These are phyloP conservation scores for Alligator mississippiensis DNA, from an alignment of 2,113 vertebrate species.

Conservation along the genomic window DNA sequence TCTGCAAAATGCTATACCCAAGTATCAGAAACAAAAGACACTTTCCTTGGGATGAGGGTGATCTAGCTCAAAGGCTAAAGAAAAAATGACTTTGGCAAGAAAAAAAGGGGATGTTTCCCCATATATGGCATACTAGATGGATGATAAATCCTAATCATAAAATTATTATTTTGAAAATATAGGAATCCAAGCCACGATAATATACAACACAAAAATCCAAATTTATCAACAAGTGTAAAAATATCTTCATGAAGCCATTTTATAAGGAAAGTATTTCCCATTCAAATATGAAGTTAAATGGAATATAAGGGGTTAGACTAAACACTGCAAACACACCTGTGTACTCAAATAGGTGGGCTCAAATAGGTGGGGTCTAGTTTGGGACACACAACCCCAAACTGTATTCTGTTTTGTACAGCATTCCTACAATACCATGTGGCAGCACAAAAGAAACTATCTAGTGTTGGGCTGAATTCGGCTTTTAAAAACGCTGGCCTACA, in stretches of 20 bases:
- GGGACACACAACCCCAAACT: not conserved
- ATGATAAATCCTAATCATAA: not conserved
- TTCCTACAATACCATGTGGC: not conserved
- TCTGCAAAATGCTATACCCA: not conserved
- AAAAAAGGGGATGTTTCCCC: not conserved
- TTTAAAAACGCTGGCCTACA: not conserved
- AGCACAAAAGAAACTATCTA: not conserved
- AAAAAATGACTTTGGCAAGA: not conserved
- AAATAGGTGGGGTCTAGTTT: too few relatives aligned
- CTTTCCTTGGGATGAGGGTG: not conserved
- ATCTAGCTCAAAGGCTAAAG: not conserved
- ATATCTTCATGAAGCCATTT: not conserved
- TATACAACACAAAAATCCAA: not conserved
- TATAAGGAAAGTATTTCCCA: not conserved
- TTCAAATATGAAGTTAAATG: not conserved
- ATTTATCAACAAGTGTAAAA: not conserved
- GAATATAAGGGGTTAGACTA: not conserved
- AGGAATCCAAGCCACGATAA: not conserved
- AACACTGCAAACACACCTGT: not conserved
- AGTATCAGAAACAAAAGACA: not conserved
- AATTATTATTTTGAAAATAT: not conserved
- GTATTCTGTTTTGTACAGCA: not conserved
- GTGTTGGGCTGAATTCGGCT: not conserved
- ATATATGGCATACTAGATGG: not conserved
- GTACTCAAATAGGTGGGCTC: not conserved